Percentiles rank a stretch among this genome's conserved stretches.
Conservation (phyloP, 1,140 invertebrate genomes). For the Battus philenor region DNA sequence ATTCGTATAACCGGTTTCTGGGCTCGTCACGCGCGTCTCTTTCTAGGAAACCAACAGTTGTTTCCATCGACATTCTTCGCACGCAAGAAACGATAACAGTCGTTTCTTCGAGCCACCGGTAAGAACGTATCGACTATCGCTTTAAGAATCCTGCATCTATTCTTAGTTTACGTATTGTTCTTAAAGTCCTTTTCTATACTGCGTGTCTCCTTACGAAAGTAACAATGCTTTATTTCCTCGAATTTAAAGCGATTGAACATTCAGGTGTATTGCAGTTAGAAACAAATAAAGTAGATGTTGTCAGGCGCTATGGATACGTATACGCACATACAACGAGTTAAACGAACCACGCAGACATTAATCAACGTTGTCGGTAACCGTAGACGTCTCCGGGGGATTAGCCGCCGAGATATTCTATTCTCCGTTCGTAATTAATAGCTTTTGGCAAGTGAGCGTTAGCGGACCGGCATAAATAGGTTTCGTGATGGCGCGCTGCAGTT, state of each 20-base stretch:
- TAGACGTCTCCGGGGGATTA: conserved; percentile 66
- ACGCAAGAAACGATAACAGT: conserved; percentile 38
- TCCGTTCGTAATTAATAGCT: conserved; percentile 70
- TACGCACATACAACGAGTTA: conserved; percentile 46
- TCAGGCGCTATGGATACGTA: no score
- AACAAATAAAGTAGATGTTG: no score
- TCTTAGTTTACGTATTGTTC: no score
- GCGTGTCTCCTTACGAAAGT: no score
- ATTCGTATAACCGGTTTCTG: conserved; percentile 49
- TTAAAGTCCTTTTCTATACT: no score
- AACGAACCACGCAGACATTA: conserved; percentile 58
- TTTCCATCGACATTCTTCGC: conserved; percentile 60
- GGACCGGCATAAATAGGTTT: conserved; percentile 52
- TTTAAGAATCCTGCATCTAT: no score
- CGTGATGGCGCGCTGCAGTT: conserved; percentile 51
- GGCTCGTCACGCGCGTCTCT: conserved; percentile 47
- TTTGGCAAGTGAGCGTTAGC: conserved; percentile 69
- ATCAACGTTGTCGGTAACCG: conserved; percentile 71
- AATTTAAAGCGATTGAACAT: no score
- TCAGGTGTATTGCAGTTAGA: no score
- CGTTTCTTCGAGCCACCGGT: conserved; percentile 20
- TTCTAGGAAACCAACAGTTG: conserved; percentile 64
- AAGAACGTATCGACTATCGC: conserved; percentile 18
- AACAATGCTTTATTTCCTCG: no score
- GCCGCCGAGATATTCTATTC: conserved; percentile 70